phyloP scores from a whole-genome alignment of 2,113 vertebrate species.

The Myodes glareolus region DNA sequence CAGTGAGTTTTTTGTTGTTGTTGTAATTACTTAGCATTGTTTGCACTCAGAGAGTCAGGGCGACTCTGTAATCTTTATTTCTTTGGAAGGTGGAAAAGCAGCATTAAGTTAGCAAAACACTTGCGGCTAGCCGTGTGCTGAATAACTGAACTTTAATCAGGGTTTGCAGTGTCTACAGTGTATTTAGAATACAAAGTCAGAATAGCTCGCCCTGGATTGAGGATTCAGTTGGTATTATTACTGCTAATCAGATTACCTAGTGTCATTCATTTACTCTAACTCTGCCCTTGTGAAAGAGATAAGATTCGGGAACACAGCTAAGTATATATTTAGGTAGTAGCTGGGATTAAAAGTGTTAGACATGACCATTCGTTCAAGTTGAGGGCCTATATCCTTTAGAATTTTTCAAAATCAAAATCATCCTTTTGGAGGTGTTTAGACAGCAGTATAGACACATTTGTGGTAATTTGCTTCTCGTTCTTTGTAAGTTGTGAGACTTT shows the following conservation, averaged over 20 bases:
- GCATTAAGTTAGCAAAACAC: neutral
- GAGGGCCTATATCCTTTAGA: neutral
- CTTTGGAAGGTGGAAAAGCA: neutral
- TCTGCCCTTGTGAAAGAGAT: neutral
- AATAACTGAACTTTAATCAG: constrained; percentile 10
- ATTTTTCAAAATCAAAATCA: constrained; percentile 38
- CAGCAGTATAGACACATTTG: neutral
- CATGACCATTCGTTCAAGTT: neutral
- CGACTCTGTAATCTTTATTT: neutral
- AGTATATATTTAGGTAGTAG: neutral
- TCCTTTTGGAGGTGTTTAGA: neutral
- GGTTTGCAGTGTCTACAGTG: constrained; percentile 13
- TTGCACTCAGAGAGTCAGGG: neutral
- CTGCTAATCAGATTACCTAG: constrained; percentile 36
- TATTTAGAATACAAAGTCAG: neutral
- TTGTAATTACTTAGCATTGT: too few species aligned
- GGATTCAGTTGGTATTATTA: neutral
- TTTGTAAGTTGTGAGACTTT: neutral
- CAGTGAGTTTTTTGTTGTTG: neutral
- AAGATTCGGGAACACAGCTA: neutral
- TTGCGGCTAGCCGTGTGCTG: neutral
- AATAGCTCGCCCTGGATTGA: neutral
- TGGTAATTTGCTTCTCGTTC: constrained; percentile 24
- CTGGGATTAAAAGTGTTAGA: constrained; percentile 5
- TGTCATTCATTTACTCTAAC: neutral